Percentiles rank a stretch among this genome's conserved stretches.
phyloP scores from a whole-genome alignment of 2,797 vertebrate genomes.

The Crocodylus rhombifer region DNA sequence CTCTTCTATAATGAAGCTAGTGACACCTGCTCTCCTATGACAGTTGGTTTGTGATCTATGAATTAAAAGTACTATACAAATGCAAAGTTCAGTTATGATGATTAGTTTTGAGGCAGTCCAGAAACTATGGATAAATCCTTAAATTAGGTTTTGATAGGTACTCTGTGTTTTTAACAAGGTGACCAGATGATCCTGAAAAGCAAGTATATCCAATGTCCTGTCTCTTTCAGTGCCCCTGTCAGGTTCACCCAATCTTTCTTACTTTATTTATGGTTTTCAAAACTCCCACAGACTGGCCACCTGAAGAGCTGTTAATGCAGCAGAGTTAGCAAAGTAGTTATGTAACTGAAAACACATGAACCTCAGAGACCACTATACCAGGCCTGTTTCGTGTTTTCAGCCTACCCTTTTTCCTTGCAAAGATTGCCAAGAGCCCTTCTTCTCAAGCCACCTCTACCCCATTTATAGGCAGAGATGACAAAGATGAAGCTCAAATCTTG shows the following conservation, averaged over 20 bases:
- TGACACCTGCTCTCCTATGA: neutral
- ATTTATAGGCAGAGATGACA: neutral
- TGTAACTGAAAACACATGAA: neutral
- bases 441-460: neutral
- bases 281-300: neutral
- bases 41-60: neutral
- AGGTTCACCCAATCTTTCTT: neutral
- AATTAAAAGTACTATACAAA: rapidly evolving
- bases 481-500: neutral
- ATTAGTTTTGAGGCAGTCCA: neutral
- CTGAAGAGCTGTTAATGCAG: neutral
- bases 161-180: no score
- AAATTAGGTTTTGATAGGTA: neutral
- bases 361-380: neutral
- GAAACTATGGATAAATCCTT: neutral
- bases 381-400: neutral
- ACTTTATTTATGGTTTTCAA: slow-evolving; percentile 28
- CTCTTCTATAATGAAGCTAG: neutral
- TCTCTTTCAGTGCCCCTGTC: neutral
- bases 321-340: neutral
- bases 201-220: neutral
- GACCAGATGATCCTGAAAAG: neutral
- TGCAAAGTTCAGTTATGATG: rapidly evolving
- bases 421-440: neutral
- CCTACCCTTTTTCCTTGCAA: neutral